A percentile compares a stretch with the other conserved stretches of the same genome.
Conservation (phyloP, 2,113 vertebrate species). For the Falco punctatus region DNA sequence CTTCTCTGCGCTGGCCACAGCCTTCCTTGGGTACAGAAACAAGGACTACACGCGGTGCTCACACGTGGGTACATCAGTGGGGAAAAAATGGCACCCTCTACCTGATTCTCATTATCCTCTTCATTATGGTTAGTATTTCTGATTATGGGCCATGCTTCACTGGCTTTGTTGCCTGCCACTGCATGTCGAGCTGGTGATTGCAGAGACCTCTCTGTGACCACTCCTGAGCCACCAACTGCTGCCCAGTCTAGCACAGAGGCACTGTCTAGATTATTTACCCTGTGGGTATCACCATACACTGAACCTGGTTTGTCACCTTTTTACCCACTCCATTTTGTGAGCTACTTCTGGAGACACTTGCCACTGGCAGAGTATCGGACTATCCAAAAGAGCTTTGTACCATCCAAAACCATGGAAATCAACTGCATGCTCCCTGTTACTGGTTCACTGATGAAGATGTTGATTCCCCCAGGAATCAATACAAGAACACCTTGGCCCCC, state of each 20-base stretch:
- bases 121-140: neutral
- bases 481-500: neutral
- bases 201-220: neutral
- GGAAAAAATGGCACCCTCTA: neutral
- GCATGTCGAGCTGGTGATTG: neutral
- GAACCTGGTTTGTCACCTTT: neutral
- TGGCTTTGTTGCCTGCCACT: neutral
- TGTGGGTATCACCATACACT: fast-evolving
- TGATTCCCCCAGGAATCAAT: neutral
- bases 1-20: fast-evolving
- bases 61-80: fast-evolving
- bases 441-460: neutral
- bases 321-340: neutral
- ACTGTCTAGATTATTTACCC: neutral
- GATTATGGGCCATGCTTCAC: neutral
- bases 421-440: neutral
- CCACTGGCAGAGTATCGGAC: neutral
- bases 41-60: neutral
- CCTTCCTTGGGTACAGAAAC: neutral
- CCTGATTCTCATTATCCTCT: neutral
- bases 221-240: fast-evolving
- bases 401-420: neutral
- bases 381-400: neutral
- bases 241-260: neutral
- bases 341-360: neutral